These are phyloP conservation scores for Pangasius larnaudii DNA, from an alignment of 2,797 vertebrate species.

Conservation along the genomic window DNA sequence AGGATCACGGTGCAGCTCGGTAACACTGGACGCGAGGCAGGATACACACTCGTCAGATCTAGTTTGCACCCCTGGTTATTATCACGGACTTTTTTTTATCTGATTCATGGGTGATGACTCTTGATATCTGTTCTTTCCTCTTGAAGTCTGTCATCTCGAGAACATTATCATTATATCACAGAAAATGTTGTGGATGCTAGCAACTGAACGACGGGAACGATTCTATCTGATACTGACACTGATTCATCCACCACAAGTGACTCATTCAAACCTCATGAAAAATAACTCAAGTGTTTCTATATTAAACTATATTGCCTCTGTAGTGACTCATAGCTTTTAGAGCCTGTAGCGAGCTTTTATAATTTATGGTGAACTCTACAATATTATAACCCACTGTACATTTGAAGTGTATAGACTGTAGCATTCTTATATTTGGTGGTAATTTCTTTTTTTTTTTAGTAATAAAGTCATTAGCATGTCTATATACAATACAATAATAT, in stretches of 20 bases:
- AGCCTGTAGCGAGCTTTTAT: neutral
- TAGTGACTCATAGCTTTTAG: neutral
- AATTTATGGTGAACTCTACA: neutral
- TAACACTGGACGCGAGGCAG: neutral
- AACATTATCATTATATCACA: neutral
- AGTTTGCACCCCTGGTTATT: neutral
- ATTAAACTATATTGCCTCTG: neutral
- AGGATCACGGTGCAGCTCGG: too few relatives aligned
- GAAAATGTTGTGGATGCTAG: neutral
- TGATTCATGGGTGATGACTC: neutral
- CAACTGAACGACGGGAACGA: neutral
- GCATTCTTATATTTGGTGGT: neutral
- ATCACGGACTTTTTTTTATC: neutral
- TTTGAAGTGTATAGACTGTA: too few relatives aligned
- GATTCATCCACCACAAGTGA: neutral
- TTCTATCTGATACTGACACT: neutral
- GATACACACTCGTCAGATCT: neutral
- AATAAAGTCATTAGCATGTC: neutral
- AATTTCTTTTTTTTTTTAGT: neutral
- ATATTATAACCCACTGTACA: neutral
- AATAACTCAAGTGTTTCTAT: neutral
- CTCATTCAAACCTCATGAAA: neutral
- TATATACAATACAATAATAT: neutral
- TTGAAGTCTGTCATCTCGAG: neutral
- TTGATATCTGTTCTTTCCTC: too few relatives aligned